Evolutionary conservation across 92 coral and sea anemone species (phyloP), one percentile per base, ranked within the genome.

Genomic region (Porites evermanni): DNA sequence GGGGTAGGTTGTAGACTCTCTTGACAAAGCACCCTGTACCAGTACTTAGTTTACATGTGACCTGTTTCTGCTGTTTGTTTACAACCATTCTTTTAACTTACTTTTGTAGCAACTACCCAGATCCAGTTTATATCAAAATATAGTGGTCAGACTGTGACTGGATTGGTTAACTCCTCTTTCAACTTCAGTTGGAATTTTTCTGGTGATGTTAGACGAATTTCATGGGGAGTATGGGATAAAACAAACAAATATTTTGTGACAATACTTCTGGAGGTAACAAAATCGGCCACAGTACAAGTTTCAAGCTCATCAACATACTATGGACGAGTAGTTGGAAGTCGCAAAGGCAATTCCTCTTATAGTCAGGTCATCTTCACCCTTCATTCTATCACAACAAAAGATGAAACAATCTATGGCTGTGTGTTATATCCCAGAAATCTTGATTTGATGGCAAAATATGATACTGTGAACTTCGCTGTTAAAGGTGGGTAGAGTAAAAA

Each of bases 301-400:
- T 17, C 59, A 53, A n/a, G 21, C 38, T 44, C 79, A 16, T n/a
- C 19, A 16, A 8, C 38, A 12, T 16, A 54, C 51, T 12, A 5
- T 53, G 65, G 51, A 53, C 79, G 79, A 53, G 79, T 75, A n/a
- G 56, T 18, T 59, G 79, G 79, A 75, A 53, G 47, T 13, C 50
- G 52, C 7, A 26, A 20, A 21, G 66, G 66, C 12, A 11, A 56
- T 8, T 14, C 66, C 6, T 20, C 79, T n/a, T 24, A n/a, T 19
- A 66, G 79, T 5, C 65, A 11, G n/a, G 79, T 19, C n/a, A 59
- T 21, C 79, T 75, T 75, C n/a, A 75, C 67, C 1, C 50, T 75
- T 13, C 3, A 12, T 2, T 53, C 66, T 8, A 23, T 75, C 20
- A 53, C 10, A 3, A 75, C 21, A 12, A 63, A 56, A 12, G 79